Percentiles rank a stretch among this genome's conserved stretches.
Conservation (phyloP, 1,140 invertebrate species). For the Maconellicoccus hirsutus region DNA sequence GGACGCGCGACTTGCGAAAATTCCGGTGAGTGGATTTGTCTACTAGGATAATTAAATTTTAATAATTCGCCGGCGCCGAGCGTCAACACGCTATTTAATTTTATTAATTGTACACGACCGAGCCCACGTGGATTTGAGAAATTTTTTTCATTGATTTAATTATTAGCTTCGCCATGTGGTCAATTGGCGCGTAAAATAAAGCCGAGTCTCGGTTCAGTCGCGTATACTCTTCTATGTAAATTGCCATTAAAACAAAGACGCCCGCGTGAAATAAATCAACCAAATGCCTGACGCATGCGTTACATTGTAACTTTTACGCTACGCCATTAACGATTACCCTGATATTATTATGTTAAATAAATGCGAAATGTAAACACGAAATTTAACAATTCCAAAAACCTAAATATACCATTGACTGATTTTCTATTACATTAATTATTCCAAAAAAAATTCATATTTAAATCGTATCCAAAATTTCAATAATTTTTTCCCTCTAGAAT, state of each 20-base stretch:
- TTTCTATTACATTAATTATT: too few species aligned
- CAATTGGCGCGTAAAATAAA: too few species aligned
- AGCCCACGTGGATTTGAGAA: not conserved
- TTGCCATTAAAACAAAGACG: not conserved
- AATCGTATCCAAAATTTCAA: too few species aligned
- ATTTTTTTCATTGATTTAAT: not conserved
- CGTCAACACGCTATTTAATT: not conserved
- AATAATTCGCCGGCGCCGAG: not conserved
- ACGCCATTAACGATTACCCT: slow-evolving; percentile 1
- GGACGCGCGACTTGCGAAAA: too few species aligned
- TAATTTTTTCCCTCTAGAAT: too few species aligned
- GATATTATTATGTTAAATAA: too few species aligned
- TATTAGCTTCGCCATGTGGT: too few species aligned
- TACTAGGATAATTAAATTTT: not conserved
- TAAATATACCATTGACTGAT: too few species aligned
- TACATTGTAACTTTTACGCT: not conserved
- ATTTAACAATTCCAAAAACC: too few species aligned
- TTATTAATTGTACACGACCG: not conserved
- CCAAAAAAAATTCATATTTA: too few species aligned
- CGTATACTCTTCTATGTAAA: not conserved
- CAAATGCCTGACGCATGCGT: not conserved
- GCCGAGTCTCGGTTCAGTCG: too few species aligned
- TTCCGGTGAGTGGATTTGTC: not conserved
- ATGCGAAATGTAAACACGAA: too few species aligned
- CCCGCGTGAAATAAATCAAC: not conserved